A percentile compares a stretch with the other conserved stretches of the same genome.
phyloP scores from a whole-genome alignment of 2,113 vertebrate species.

The Cairina moschata region DNA sequence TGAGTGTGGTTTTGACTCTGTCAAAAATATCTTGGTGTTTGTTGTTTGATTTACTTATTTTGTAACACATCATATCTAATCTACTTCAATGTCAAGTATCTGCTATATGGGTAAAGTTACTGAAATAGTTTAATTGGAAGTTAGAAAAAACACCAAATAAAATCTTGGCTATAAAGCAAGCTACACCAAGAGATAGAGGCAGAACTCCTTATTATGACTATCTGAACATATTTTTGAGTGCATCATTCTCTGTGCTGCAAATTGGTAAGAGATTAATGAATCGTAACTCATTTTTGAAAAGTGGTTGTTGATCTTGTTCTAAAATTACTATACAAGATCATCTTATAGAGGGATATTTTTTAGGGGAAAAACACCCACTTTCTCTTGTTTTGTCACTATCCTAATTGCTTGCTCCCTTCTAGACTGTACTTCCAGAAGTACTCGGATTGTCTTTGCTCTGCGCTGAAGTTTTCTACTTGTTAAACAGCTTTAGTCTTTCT shows the following conservation, averaged over 20 bases:
- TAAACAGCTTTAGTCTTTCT: neutral
- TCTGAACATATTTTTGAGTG: neutral
- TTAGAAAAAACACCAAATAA: neutral
- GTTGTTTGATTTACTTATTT: neutral
- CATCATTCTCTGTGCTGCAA: neutral
- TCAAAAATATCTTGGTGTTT: neutral
- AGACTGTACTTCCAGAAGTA: neutral
- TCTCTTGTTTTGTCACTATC: neutral
- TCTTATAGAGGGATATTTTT: neutral
- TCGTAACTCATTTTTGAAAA: neutral
- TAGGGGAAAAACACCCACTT: neutral
- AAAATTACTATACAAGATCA: neutral
- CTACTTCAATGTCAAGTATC: neutral
- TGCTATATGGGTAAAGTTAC: neutral
- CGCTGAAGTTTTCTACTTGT: neutral
- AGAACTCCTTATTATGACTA: neutral
- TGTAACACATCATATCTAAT: neutral
- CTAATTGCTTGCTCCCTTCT: neutral
- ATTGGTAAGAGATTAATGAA: neutral
- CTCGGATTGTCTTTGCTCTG: neutral
- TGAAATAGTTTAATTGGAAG: neutral
- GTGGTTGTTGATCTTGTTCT: neutral
- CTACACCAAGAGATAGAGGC: neutral
- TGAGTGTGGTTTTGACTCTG: neutral
- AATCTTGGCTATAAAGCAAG: neutral